Conservation (phyloP, 53 echinoderm and acorn worm species). For the Echinarachnius parma region DNA sequence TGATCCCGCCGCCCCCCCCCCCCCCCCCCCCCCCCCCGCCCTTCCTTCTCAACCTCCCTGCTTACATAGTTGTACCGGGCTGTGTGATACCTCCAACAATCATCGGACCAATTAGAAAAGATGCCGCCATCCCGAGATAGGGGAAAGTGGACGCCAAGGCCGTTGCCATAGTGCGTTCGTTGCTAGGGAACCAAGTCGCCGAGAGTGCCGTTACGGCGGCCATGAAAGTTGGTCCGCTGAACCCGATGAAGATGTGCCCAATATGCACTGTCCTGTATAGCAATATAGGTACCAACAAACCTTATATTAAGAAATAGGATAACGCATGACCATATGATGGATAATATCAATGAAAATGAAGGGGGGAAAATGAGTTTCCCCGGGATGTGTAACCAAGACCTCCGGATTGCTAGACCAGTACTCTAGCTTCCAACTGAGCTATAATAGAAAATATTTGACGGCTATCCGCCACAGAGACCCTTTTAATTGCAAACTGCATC, state of each 20-base stretch:
- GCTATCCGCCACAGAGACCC: too few species aligned
- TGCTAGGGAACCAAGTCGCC: constrained; percentile 73
- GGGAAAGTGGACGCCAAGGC: constrained; percentile 55
- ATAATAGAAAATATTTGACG: too few species aligned
- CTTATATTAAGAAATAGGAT: constrained; percentile 18
- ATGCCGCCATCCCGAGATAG: constrained; percentile 56
- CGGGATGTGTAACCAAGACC: too few species aligned
- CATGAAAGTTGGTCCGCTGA: constrained; percentile 65
- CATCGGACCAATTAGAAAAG: constrained; percentile 62
- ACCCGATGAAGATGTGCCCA: constrained; percentile 70
- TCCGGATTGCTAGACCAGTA: too few species aligned
- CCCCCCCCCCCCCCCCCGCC: too few species aligned
- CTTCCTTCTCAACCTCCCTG: too few species aligned
- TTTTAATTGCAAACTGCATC: too few species aligned
- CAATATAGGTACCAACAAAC: too few species aligned
- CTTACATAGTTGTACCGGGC: too few species aligned
- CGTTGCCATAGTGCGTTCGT: constrained; percentile 66
- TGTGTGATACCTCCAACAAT: constrained; percentile 41
- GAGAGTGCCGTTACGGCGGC: constrained; percentile 62
- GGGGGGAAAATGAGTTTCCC: background rate
- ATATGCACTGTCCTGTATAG: constrained; percentile 63
- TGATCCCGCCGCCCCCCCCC: too few species aligned
- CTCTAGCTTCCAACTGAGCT: too few species aligned
- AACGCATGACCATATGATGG: background rate
- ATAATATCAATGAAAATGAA: background rate